Percentiles rank a stretch among this genome's conserved stretches.
phyloP scores from a whole-genome alignment of 30 jellyfish, hydroid and myxozoan species.

The Pelagia noctiluca region DNA sequence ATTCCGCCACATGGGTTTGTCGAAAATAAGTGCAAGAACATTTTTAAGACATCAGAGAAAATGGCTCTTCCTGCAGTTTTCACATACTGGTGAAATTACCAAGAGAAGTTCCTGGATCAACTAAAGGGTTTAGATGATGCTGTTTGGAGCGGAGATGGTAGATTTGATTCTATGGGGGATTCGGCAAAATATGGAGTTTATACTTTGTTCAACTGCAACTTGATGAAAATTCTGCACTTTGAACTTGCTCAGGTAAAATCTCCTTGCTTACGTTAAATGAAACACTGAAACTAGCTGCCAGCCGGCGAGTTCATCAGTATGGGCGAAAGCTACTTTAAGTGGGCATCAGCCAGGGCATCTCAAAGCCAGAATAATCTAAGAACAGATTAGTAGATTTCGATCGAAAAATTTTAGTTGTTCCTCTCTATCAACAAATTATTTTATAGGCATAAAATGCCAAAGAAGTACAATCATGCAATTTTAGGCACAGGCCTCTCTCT shows the following conservation, averaged over 20 bases:
- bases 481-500: too few species aligned
- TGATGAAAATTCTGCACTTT: slow-evolving; percentile 44
- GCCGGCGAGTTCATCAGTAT: too few species aligned
- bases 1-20: slow-evolving; percentile 33
- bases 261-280: too few species aligned
- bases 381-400: too few species aligned
- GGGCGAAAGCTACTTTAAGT: too few species aligned
- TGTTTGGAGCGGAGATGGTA: slow-evolving; percentile 37
- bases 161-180: slow-evolving; percentile 64
- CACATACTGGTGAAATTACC: slow-evolving; percentile 19
- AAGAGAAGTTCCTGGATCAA: neutral
- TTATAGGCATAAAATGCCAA: too few species aligned
- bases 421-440: too few species aligned
- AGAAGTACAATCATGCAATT: too few species aligned
- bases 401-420: too few species aligned
- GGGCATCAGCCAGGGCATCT: too few species aligned
- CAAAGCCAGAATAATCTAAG: too few species aligned
- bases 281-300: too few species aligned
- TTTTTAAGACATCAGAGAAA: slow-evolving; percentile 42
- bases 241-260: slow-evolving; percentile 24
- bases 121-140: neutral
- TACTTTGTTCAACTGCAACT: neutral
- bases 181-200: slow-evolving; percentile 41
- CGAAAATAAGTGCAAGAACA: neutral
- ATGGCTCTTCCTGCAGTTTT: slow-evolving; percentile 17